Evolutionary conservation across 2,113 vertebrate genomes (phyloP).

Genomic region (Sturnira hondurensis): DNA sequence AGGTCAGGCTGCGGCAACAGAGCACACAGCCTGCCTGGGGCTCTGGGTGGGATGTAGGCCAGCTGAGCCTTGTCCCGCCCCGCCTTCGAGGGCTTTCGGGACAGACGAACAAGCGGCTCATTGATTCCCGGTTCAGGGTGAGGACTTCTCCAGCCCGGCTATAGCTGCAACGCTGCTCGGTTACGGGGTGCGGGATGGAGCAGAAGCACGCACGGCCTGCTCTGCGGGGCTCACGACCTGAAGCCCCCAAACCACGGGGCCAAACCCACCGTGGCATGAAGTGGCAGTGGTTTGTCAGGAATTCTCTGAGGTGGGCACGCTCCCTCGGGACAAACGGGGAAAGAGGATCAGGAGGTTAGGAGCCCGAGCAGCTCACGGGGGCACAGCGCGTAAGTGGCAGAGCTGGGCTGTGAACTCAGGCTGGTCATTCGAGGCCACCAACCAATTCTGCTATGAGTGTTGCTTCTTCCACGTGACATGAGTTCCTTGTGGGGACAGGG

Average conservation of each 20-base stretch:
- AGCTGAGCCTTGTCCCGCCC: background rate
- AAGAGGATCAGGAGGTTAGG: background rate
- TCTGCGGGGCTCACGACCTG: background rate
- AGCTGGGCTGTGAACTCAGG: too few species aligned
- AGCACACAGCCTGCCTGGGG: conserved; percentile 40
- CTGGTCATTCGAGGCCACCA: rapidly evolving
- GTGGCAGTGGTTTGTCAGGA: background rate
- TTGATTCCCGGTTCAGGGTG: background rate
- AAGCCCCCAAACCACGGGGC: background rate
- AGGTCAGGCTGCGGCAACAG: conserved; percentile 35
- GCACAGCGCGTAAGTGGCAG: too few species aligned
- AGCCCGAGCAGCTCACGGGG: rapidly evolving
- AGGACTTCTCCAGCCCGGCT: rapidly evolving
- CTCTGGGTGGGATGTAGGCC: conserved; percentile 43
- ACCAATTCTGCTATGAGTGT: rapidly evolving
- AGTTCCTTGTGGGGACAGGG: background rate
- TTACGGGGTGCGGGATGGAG: rapidly evolving
- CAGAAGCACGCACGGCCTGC: rapidly evolving
- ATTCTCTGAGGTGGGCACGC: background rate
- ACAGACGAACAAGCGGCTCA: conserved; percentile 48
- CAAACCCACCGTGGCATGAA: background rate
- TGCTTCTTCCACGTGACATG: background rate
- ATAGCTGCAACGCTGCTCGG: too few species aligned
- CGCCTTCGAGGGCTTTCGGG: conserved; percentile 53
- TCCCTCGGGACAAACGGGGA: rapidly evolving